Conservation (phyloP, 2,797 vertebrate genomes). For the Myiothlypis coronata region DNA sequence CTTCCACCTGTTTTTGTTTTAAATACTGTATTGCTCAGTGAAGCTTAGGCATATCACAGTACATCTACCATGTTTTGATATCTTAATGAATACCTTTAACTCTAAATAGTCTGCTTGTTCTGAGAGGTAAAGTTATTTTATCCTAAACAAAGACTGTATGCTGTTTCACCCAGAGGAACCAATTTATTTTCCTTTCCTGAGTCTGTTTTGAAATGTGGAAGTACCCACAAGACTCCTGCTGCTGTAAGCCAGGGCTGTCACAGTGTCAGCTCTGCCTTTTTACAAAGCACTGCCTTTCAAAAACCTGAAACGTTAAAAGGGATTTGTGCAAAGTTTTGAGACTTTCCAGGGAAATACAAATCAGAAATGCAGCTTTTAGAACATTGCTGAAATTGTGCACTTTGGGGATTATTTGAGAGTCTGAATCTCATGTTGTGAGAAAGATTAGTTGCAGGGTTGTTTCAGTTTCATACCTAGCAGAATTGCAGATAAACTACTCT, state of each 20-base stretch:
- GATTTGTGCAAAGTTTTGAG: slow-evolving; percentile 44
- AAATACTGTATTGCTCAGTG: slow-evolving; percentile 59
- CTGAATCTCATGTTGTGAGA: not conserved
- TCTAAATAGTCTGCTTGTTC: slow-evolving; percentile 69
- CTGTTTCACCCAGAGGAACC: slow-evolving; percentile 65
- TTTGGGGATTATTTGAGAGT: not conserved
- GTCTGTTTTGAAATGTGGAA: slow-evolving; percentile 61
- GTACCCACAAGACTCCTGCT: slow-evolving; percentile 49
- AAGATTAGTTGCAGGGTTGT: slow-evolving; percentile 24
- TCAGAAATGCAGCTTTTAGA: slow-evolving; percentile 23
- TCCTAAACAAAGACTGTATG: slow-evolving; percentile 64
- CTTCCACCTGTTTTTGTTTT: slow-evolving; percentile 75
- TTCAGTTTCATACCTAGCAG: slow-evolving; percentile 10
- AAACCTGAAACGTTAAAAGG: not conserved
- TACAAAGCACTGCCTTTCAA: not conserved
- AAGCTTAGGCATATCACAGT: slow-evolving; percentile 48
- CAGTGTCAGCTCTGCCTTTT: slow-evolving; percentile 33
- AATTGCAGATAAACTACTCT: not conserved
- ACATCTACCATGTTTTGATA: slow-evolving; percentile 61
- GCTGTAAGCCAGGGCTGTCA: slow-evolving; percentile 55
- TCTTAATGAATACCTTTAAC: slow-evolving; percentile 71
- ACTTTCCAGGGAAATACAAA: slow-evolving; percentile 20
- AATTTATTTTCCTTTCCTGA: slow-evolving; percentile 69
- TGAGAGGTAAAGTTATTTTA: slow-evolving; percentile 63
- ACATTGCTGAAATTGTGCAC: not conserved